Percentiles rank a stretch among this genome's conserved stretches.
Conservation (phyloP, 2,888 invertebrate genomes). For the Rhopalosiphum nymphaeae region DNA sequence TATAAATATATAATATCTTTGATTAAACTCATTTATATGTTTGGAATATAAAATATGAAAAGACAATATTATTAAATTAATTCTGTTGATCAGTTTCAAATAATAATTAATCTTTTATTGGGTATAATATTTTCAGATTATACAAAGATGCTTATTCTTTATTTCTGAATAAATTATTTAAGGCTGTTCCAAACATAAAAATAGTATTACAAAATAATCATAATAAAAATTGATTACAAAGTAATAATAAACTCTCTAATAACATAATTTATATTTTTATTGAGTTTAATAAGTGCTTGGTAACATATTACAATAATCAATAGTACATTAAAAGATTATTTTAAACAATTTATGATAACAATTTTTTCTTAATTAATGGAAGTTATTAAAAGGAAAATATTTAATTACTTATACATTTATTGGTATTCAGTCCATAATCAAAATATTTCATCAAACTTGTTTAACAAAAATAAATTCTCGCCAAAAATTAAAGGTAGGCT, state of each 20-base stretch:
- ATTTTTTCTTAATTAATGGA: not conserved
- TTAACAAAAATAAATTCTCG: not conserved
- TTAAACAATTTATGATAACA: slow-evolving; percentile 4
- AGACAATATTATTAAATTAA: not conserved
- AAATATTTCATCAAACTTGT: not conserved
- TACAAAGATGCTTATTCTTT: not conserved
- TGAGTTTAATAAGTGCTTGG: not conserved
- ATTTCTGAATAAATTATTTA: not conserved
- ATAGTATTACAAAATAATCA: not conserved
- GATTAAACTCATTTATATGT: not conserved
- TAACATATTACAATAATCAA: not conserved
- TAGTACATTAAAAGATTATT: slow-evolving; percentile 8
- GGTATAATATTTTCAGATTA: not conserved
- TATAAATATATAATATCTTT: not conserved
- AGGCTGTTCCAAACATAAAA: not conserved
- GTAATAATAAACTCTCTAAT: slow-evolving; percentile 10
- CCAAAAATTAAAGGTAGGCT: not conserved
- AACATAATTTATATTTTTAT: not conserved
- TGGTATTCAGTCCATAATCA: not conserved
- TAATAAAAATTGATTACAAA: not conserved
- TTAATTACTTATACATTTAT: not conserved
- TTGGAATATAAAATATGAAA: not conserved
- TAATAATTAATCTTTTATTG: not conserved
- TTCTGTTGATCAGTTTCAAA: not conserved
- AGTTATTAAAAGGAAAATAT: not conserved